Percentiles rank a stretch among this genome's conserved stretches.
These are phyloP conservation scores for Cirrhinus molitorella DNA, from an alignment of 2,797 vertebrate genomes.

Conservation along the genomic window DNA sequence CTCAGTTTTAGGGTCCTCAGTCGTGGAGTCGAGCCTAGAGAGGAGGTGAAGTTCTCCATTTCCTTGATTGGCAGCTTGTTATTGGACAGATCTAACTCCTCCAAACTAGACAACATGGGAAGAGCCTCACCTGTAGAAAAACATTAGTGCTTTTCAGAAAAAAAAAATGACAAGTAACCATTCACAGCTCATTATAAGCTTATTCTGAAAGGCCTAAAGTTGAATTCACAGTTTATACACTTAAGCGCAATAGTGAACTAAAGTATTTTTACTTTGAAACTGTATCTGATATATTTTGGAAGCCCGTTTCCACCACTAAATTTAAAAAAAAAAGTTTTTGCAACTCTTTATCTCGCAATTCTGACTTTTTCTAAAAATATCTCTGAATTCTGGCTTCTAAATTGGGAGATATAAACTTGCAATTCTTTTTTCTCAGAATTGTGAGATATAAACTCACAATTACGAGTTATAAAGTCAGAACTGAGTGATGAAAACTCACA, in stretches of 20 bases:
- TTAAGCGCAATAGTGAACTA: not conserved
- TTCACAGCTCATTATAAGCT: not conserved
- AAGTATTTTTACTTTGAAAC: not conserved
- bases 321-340: too few relatives aligned
- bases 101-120: slow-evolving; percentile 74
- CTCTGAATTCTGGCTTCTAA: too few relatives aligned
- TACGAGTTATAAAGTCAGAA: too few relatives aligned
- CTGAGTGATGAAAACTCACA: too few relatives aligned
- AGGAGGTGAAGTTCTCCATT: slow-evolving; percentile 47
- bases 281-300: not conserved
- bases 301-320: too few relatives aligned
- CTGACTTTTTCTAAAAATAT: too few relatives aligned
- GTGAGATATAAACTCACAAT: too few relatives aligned
- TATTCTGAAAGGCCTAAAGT: not conserved
- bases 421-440: too few relatives aligned
- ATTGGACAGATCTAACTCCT: slow-evolving; percentile 82
- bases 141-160: not conserved
- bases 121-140: slow-evolving; percentile 76
- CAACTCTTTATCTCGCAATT: too few relatives aligned
- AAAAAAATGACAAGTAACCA: not conserved
- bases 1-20: slow-evolving; percentile 76
- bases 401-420: too few relatives aligned
- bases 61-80: slow-evolving; percentile 73
- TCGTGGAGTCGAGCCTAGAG: slow-evolving; percentile 47
- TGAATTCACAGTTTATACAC: not conserved